These are phyloP conservation scores for Chironex yamaguchii DNA, from an alignment of 30 jellyfish, hydroid and myxozoan genomes.

Conservation along the genomic window DNA sequence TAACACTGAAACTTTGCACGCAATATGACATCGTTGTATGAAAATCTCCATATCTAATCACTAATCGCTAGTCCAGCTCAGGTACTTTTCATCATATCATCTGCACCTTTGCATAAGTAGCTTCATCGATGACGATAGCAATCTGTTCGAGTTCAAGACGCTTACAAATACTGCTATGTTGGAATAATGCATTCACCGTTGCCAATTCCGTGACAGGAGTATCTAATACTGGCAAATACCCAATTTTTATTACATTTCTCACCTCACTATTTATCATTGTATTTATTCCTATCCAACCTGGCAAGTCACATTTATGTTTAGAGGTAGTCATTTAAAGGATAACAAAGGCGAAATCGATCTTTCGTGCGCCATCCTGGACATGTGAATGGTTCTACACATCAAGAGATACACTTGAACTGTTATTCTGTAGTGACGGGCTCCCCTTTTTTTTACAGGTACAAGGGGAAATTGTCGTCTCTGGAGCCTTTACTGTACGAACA, in stretches of 20 bases:
- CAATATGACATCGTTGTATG: slow-evolving; percentile 70
- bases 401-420: background rate
- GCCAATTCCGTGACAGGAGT: slow-evolving; percentile 56
- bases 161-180: slow-evolving; percentile 43
- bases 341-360: slow-evolving; percentile 23
- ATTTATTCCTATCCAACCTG: slow-evolving; percentile 83
- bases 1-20: slow-evolving; percentile 71
- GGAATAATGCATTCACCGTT: slow-evolving; percentile 35
- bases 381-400: slow-evolving; percentile 18
- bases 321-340: background rate
- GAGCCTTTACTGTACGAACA: slow-evolving; percentile 42
- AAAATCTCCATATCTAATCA: slow-evolving; percentile 79
- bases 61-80: slow-evolving; percentile 5
- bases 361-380: slow-evolving; percentile 7
- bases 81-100: slow-evolving; percentile 64
- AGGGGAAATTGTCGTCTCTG: slow-evolving; percentile 19
- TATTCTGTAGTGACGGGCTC: slow-evolving; percentile 53
- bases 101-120: slow-evolving; percentile 78
- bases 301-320: background rate
- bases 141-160: slow-evolving; percentile 37
- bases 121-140: slow-evolving; percentile 68
- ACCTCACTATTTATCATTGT: slow-evolving; percentile 6
- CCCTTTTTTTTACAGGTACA: slow-evolving; percentile 36
- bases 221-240: slow-evolving; percentile 76
- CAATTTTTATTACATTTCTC: slow-evolving; percentile 20